Base-by-base conservation (phyloP, 2,888 invertebrate genomes). In the Ypsolopha scabrella region DNA sequence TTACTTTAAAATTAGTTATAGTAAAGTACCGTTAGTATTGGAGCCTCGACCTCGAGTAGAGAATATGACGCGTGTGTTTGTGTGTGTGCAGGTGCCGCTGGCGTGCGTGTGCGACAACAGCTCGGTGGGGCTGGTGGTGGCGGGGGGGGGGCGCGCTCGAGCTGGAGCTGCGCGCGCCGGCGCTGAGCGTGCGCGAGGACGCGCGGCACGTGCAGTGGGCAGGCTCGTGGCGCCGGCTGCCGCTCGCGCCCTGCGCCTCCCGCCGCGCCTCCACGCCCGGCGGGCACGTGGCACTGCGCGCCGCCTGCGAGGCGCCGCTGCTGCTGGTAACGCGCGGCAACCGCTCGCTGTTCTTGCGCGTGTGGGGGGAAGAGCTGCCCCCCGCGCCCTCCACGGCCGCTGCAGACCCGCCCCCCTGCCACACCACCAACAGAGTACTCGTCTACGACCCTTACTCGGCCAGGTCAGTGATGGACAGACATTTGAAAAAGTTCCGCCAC, bases 61-160 rank as follows among this genome's bases (percentile, higher is more conserved):
- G n/a, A n/a, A n/a, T n/a, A n/a, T 48, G 45, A 24, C 10, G 38
- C 6, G 14, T 38, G 10, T 38, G 37, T 24, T n/a, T n/a, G n/a
- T 34, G 13, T 9, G 38, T 6, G 34, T 24, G 37, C 55, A 80
- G 80, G 79, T 94, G 57, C 92, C 92, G 38, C 78, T 92, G 62
- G 93, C 92, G 46, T 95, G 95, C 71, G 86, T 94, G 57, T 95
- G 95, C 74, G 94, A 94, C 81, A 94, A 94, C 71, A 78, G 81
- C 52, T 75, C 79, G 54, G 65, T 80, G 58, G 61, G 58, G 24
- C 50, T 79, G 52, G 61, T 57, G 55, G 64, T 69, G 24, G 66
- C 65, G 14, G 67, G 67, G 14, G n/a, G 76, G 77, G 13, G 70
- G 70, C 7, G 90, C 91, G 45, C 82, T 95, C 65, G 94, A 95